Percentiles rank a stretch among this genome's conserved stretches.
phyloP scores from a whole-genome alignment of 2,113 vertebrate genomes.

The Muntiacus muntjak region DNA sequence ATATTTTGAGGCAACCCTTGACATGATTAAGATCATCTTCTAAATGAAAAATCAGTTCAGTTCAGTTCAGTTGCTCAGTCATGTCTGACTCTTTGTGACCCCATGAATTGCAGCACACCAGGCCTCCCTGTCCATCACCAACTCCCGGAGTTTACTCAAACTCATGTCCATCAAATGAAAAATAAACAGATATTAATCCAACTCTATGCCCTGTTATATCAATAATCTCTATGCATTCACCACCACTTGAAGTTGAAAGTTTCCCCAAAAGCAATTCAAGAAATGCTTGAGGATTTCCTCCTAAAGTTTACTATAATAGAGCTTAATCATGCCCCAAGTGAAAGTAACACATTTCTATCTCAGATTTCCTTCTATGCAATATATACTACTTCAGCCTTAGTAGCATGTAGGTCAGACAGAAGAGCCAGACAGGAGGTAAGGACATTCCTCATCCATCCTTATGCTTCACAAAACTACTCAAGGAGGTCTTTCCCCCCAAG shows the following conservation, averaged over 20 bases:
- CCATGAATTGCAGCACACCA: too few relatives aligned
- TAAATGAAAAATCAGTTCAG: neutral
- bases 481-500: neutral
- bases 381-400: neutral
- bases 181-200: neutral
- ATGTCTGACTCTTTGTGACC: too few relatives aligned
- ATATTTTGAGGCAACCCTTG: neutral
- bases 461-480: neutral
- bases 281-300: neutral
- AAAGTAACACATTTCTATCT: neutral
- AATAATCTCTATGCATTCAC: neutral
- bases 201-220: neutral
- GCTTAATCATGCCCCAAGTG: neutral
- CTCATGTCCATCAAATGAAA: neutral
- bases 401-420: neutral
- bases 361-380: neutral
- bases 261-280: neutral
- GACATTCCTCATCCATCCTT: neutral
- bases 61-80: too few relatives aligned
- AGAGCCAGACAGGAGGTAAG: neutral
- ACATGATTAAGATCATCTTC: neutral
- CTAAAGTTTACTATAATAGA: neutral
- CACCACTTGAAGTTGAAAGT: neutral
- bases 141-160: too few relatives aligned
- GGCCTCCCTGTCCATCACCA: too few relatives aligned